These are phyloP conservation scores for Mobula hypostoma DNA, from an alignment of 2,113 vertebrate species.

Conservation along the genomic window DNA sequence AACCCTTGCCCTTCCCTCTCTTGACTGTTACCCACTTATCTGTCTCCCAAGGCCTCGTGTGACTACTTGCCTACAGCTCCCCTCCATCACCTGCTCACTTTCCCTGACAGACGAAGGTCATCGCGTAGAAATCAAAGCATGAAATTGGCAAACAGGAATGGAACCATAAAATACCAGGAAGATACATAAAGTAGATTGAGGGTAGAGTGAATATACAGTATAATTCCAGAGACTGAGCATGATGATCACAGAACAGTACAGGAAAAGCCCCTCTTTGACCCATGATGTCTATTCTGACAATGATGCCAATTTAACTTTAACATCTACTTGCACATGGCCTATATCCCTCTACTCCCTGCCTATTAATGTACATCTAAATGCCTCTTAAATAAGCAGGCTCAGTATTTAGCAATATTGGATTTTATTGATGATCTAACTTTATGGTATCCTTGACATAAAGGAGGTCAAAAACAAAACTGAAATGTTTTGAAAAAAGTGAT, in stretches of 20 bases:
- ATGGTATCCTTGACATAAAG: not conserved
- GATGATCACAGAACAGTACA: not conserved
- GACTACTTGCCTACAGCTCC: too few species aligned
- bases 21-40: too few species aligned
- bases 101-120: too few species aligned
- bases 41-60: too few species aligned
- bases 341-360: too few species aligned
- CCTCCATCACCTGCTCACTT: too few species aligned
- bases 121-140: not conserved
- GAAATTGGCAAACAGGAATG: not conserved
- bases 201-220: not conserved
- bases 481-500: not conserved
- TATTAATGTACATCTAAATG: too few species aligned
- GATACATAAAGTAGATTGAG: not conserved
- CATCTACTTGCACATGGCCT: too few species aligned
- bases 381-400: not conserved
- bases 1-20: too few species aligned
- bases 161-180: not conserved
- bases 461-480: not conserved
- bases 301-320: too few species aligned
- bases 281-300: too few species aligned
- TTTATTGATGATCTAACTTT: not conserved
- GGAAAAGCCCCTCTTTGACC: too few species aligned
- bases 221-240: not conserved
- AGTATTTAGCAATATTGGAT: not conserved